A percentile compares a stretch with the other conserved stretches of the same genome.
Conservation (phyloP, 1,140 invertebrate species). For the Triops longicaudatus region DNA sequence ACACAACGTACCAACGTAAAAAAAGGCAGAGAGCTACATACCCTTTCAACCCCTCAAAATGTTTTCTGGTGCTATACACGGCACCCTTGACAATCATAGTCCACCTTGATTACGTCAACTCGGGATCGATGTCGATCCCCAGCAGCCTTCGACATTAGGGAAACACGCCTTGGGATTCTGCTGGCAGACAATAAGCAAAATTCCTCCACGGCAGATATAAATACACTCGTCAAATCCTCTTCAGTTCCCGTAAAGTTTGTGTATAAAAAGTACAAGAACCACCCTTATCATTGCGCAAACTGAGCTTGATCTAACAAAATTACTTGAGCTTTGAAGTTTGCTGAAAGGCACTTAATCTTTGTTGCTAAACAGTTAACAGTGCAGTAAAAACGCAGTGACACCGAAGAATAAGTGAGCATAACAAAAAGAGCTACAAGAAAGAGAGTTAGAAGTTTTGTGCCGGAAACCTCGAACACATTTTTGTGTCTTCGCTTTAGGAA, state of each 20-base stretch:
- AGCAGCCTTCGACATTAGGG: not conserved
- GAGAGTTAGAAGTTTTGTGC: no score
- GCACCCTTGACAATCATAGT: slow-evolving; percentile 11
- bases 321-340: no score
- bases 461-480: no score
- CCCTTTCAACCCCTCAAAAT: slow-evolving; percentile 2
- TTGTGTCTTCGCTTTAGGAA: no score
- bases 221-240: not conserved
- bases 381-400: no score
- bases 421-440: no score
- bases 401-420: no score
- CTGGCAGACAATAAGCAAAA: not conserved
- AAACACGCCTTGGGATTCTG: not conserved
- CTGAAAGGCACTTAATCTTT: no score
- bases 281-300: no score
- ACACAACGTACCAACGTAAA: not conserved
- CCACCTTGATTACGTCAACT: slow-evolving; percentile 14
- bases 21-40: not conserved
- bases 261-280: not conserved
- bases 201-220: not conserved
- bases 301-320: no score
- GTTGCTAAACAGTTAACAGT: no score
- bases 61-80: not conserved
- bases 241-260: not conserved
- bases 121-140: not conserved